Evolutionary conservation across 2,888 invertebrate genomes (phyloP).

Genomic region (Nymphalis c-album): DNA sequence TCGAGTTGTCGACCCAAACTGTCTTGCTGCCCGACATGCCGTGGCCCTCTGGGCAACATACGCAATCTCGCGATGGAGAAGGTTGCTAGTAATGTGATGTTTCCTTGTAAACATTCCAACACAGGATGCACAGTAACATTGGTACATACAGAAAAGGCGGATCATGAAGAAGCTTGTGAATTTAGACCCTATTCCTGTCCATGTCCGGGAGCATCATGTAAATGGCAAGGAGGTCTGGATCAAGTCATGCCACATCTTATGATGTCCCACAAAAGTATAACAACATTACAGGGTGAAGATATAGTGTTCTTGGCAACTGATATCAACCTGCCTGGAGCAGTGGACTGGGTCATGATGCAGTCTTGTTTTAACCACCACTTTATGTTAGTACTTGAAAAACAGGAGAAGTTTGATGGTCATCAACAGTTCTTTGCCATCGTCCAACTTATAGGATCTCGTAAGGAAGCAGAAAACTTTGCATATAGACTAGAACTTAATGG

Average conservation of each 20-base stretch:
- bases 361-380: constrained; percentile 99
- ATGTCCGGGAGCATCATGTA: constrained; percentile 99
- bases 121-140: constrained; percentile 96
- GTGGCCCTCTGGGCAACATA: constrained; percentile 98
- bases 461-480: constrained; percentile 99
- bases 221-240: constrained; percentile 99
- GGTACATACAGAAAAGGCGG: constrained; percentile 98
- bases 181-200: constrained; percentile 99
- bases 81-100: constrained; percentile 98
- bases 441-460: constrained; percentile 98
- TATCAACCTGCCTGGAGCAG: constrained; percentile 99
- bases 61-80: constrained; percentile 99
- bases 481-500: constrained; percentile 99
- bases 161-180: constrained; percentile 99
- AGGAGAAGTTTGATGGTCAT: constrained; percentile 98
- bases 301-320: constrained; percentile 99
- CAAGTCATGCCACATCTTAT: constrained; percentile 99
- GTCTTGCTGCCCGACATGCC: constrained; percentile 98
- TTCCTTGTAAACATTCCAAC: constrained; percentile 98
- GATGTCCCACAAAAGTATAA: constrained; percentile 98
- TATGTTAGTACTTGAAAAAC: constrained; percentile 99
- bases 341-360: constrained; percentile 99
- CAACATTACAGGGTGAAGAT: constrained; percentile 98
- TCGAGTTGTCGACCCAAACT: constrained; percentile 98
- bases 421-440: constrained; percentile 99